phyloP scores from a whole-genome alignment of 2,113 vertebrate species.

The Aythya baeri region DNA sequence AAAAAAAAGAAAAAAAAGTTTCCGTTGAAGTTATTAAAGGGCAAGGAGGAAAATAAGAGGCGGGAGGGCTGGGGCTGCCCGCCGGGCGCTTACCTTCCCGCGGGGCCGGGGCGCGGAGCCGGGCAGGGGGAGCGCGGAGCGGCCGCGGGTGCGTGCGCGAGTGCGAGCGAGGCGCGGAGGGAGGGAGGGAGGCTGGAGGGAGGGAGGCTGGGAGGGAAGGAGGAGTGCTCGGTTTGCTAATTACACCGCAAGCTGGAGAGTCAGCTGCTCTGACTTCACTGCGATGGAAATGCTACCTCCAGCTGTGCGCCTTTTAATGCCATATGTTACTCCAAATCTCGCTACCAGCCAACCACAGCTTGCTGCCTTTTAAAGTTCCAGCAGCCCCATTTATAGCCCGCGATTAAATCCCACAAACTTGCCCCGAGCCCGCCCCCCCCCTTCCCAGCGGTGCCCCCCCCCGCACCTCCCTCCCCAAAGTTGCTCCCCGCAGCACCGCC shows the following conservation, averaged over 20 bases:
- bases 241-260: slow-evolving; percentile 93
- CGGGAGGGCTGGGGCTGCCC: background rate
- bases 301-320: slow-evolving; percentile 99
- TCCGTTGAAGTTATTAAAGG: slow-evolving; percentile 2
- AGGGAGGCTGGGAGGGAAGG: background rate
- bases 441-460: too few species aligned
- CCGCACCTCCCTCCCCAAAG: background rate
- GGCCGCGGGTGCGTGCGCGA: background rate
- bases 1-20: background rate
- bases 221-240: slow-evolving; percentile 86
- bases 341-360: slow-evolving; percentile 78
- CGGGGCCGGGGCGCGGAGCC: slow-evolving; percentile 2
- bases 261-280: slow-evolving; percentile 97
- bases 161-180: slow-evolving; percentile 36
- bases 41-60: background rate
- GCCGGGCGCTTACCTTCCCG: slow-evolving; percentile 15
- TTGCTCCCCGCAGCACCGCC: background rate
- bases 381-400: slow-evolving; percentile 50
- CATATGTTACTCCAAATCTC: slow-evolving; percentile 97
- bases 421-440: background rate
- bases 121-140: background rate
- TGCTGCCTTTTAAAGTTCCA: slow-evolving; percentile 73
- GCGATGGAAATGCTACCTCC: slow-evolving; percentile 99
- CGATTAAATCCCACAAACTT: slow-evolving; percentile 57
- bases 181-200: background rate